These are phyloP conservation scores for Miltochrista miniata DNA, from an alignment of 2,888 invertebrate genomes.

Conservation along the genomic window DNA sequence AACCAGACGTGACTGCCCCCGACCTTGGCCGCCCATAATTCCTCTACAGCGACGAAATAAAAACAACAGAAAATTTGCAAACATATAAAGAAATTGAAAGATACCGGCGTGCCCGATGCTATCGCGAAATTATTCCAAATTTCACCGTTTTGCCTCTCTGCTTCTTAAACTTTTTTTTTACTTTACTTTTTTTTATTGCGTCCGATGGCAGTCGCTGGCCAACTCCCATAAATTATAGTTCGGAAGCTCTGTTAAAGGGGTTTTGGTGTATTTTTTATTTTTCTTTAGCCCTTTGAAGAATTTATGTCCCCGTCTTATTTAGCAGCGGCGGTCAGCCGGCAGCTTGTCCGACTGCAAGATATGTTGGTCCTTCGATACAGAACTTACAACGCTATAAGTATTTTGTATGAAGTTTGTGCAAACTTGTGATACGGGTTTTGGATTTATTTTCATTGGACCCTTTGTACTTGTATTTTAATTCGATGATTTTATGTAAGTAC, in stretches of 20 bases:
- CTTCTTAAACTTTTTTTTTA: conserved; percentile 52
- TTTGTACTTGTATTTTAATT: background rate
- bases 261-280: conserved; percentile 70
- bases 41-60: conserved; percentile 49
- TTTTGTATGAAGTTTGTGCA: conserved; percentile 38
- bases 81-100: conserved; percentile 79
- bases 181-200: conserved; percentile 48
- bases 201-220: conserved; percentile 68
- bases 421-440: conserved; percentile 29
- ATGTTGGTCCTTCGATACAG: conserved; percentile 46
- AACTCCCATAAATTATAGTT: conserved; percentile 81
- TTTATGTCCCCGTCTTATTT: conserved; percentile 82
- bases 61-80: conserved; percentile 65
- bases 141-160: conserved; percentile 76
- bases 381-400: conserved; percentile 32
- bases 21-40: conserved; percentile 54
- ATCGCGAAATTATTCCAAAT: conserved; percentile 83
- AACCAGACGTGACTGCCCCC: conserved; percentile 6
- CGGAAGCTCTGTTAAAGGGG: conserved; percentile 82
- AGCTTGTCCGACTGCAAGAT: conserved; percentile 41
- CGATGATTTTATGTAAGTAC: background rate
- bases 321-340: conserved; percentile 75
- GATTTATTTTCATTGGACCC: conserved; percentile 21
- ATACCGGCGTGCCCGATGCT: conserved; percentile 75
- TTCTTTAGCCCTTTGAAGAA: conserved; percentile 80